Percentiles rank a stretch among this genome's conserved stretches.
phyloP scores from a whole-genome alignment of 2,888 invertebrate species.

The Diaphora mendica region DNA sequence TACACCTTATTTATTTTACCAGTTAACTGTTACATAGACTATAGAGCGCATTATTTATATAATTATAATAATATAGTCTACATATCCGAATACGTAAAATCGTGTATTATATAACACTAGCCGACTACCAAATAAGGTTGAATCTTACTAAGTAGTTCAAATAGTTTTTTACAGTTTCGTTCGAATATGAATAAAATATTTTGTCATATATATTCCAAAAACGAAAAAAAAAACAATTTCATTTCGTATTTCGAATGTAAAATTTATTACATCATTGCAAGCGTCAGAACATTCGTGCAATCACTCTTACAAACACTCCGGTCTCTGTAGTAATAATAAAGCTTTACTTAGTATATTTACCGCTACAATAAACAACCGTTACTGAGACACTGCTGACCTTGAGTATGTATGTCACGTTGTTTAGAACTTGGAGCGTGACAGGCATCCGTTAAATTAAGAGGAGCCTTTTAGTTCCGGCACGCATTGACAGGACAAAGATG shows the following conservation, averaged over 20 bases:
- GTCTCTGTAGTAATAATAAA: background rate
- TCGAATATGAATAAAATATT: background rate
- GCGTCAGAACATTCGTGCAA: background rate
- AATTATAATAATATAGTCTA: too few species aligned
- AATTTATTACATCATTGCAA: background rate
- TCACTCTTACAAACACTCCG: background rate
- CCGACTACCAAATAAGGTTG: too few species aligned
- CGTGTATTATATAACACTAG: too few species aligned
- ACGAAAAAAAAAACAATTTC: background rate
- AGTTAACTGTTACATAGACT: too few species aligned
- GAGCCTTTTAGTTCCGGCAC: slow-evolving; percentile 11
- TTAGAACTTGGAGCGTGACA: slow-evolving; percentile 34
- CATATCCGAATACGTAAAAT: too few species aligned
- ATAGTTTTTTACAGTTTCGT: too few species aligned
- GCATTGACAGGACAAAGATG: slow-evolving; percentile 1
- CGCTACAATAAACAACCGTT: slow-evolving; percentile 37
- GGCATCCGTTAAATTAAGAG: slow-evolving; percentile 15
- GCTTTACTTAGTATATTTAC: slow-evolving; percentile 35
- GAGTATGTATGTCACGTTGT: slow-evolving; percentile 34
- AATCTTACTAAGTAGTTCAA: too few species aligned
- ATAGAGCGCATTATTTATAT: too few species aligned
- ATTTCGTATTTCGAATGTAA: background rate
- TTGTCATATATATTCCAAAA: background rate
- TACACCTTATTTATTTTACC: too few species aligned
- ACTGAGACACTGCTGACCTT: slow-evolving; percentile 37